Evolutionary conservation across 1,140 invertebrate species (phyloP), one percentile per base, ranked within the genome.

Genomic region (Leptopilina clavipes): DNA sequence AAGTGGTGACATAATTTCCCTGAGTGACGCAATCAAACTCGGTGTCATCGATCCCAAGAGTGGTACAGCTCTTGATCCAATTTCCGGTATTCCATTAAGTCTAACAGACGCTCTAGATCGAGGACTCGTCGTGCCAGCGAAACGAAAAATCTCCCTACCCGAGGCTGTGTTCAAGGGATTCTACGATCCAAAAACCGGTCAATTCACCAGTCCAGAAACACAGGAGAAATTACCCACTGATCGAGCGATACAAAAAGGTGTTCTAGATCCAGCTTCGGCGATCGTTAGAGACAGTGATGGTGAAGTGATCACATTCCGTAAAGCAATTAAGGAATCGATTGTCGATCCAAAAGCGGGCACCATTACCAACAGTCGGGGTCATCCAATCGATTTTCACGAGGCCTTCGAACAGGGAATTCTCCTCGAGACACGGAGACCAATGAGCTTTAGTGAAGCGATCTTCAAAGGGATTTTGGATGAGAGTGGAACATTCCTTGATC

Each of bases 81-180:
- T 93, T 11, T 94, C 93, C 25, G 95, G 94, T 44, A 92, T 92
- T 70, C 93, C 95, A 86, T 91, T 96, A 52, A 94, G 95, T 52
- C 90, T 98, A 14, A 93, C 92, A 17, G 95, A 97, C 84, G 96
- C 96, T 10, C 91, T 96, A 6, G 94, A 96, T 81, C 92, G 94
- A 73, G 96, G 96, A 45, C 86, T 97, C n/a, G 92, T 97, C 75
- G 91, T 97, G 8, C 94, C 95, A 6, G 94, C 95, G 45, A 96
- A 96, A 88, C 93, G 93, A 37, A 95, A 95, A 87, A 93, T 96
- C 80, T 96, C 95, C 48, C 90, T 98, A 14, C 94, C 95, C 0
- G 96, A 97, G 88, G 96, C 96, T 0, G 93, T 98, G 9, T 95
- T 95, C 82, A 95, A 96, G 90, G 96, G 96, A n/a, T 93, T 95